Conservation (phyloP, 2,888 invertebrate genomes). For the Halictus ligatus region DNA sequence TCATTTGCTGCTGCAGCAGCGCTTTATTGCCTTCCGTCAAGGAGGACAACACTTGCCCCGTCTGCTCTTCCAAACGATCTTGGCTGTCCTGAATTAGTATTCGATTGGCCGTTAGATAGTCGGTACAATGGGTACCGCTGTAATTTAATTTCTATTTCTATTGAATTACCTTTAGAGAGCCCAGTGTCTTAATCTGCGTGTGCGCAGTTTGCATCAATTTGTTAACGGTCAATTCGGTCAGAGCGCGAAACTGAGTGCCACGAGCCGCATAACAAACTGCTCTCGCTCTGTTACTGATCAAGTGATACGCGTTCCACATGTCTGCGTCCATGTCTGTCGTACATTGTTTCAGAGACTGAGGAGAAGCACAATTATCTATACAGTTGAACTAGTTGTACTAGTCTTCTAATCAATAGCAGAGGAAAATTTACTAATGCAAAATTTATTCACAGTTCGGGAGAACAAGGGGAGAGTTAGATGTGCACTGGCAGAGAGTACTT, state of each 20-base stretch:
- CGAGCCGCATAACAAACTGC: conserved; percentile 89
- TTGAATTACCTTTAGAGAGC: conserved; percentile 83
- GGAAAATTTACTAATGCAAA: background rate
- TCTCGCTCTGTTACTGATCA: conserved; percentile 88
- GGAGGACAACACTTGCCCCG: conserved; percentile 83
- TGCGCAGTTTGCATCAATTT: conserved; percentile 86
- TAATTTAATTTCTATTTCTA: background rate
- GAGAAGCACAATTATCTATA: conserved; percentile 31
- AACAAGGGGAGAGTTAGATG: background rate
- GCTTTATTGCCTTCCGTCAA: conserved; percentile 84
- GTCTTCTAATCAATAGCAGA: too few species aligned
- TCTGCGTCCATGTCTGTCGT: conserved; percentile 88
- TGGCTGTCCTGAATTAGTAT: conserved; percentile 82
- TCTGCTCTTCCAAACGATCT: conserved; percentile 83
- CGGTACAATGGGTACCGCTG: background rate
- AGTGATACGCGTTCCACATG: conserved; percentile 89
- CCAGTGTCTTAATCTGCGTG: conserved; percentile 84
- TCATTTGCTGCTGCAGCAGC: conserved; percentile 85
- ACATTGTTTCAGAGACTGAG: conserved; percentile 87
- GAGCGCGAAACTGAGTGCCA: conserved; percentile 88
- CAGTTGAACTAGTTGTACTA: too few species aligned
- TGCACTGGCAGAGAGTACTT: conserved; percentile 1
- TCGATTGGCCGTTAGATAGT: background rate
- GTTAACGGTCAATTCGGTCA: conserved; percentile 88
- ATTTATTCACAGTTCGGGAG: background rate